Percentiles rank a stretch among this genome's conserved stretches.
phyloP scores from a whole-genome alignment of 2,113 vertebrate genomes.

The Cheirogaleus medius region DNA sequence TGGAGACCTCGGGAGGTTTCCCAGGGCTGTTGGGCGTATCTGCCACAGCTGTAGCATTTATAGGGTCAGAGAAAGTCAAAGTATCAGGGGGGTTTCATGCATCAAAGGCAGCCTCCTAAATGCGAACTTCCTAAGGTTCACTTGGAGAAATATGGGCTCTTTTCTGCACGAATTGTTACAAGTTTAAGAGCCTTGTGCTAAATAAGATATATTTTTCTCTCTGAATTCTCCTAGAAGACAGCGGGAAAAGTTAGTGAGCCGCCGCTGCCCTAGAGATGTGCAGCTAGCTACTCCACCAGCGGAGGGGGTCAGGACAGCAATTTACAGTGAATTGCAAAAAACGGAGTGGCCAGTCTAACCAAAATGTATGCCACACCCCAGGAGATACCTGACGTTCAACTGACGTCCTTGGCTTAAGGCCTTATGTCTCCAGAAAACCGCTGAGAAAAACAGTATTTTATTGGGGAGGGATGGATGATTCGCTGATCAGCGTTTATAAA shows the following conservation, averaged over 20 bases:
- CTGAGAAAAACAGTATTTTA: not conserved
- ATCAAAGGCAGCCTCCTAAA: not conserved
- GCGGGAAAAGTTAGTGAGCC: not conserved
- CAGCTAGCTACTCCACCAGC: not conserved
- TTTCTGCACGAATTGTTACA: not conserved
- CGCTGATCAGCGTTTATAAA: not conserved
- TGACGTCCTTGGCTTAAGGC: not conserved
- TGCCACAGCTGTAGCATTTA: rapidly evolving
- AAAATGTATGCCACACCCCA: not conserved
- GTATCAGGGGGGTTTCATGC: rapidly evolving
- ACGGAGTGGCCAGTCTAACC: rapidly evolving
- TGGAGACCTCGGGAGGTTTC: not conserved
- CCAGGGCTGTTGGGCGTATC: not conserved
- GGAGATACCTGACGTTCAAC: not conserved
- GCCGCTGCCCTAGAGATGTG: not conserved
- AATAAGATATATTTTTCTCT: not conserved
- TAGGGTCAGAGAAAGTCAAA: not conserved
- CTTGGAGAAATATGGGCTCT: not conserved
- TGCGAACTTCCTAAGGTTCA: not conserved
- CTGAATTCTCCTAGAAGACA: not conserved
- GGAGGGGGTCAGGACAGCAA: rapidly evolving
- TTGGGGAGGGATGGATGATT: not conserved
- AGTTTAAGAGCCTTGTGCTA: not conserved
- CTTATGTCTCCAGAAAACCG: not conserved
- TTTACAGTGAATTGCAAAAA: not conserved